These are phyloP conservation scores for Stichodactyla mertensii DNA, from an alignment of 64 coral and sea anemone genomes.

Conservation along the genomic window DNA sequence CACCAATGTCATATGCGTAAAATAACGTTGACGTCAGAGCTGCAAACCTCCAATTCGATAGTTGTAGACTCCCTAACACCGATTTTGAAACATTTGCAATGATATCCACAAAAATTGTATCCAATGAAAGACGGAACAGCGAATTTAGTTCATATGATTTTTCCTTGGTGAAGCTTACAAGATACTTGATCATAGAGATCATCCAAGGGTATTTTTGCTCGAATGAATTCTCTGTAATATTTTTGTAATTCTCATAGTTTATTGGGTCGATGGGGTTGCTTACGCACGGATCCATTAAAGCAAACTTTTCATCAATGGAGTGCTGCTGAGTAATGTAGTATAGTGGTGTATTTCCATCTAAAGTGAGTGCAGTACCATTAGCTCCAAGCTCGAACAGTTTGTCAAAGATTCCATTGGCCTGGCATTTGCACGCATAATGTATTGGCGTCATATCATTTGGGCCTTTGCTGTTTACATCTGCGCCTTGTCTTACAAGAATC, in stretches of 20 bases:
- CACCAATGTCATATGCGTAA: too few relatives aligned
- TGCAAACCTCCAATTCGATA: background rate
- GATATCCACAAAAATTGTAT: background rate
- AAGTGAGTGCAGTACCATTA: constrained; percentile 13
- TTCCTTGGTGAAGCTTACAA: background rate
- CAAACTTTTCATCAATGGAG: background rate
- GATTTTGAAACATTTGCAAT: background rate
- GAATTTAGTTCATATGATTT: background rate
- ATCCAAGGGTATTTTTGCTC: background rate
- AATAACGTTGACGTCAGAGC: too few relatives aligned
- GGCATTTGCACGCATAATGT: constrained; percentile 29
- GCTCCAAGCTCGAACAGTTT: constrained; percentile 35
- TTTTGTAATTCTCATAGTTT: background rate
- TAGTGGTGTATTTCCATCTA: constrained; percentile 38
- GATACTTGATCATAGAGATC: background rate
- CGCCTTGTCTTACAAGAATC: constrained; percentile 1
- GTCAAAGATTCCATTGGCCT: background rate
- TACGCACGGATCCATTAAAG: constrained; percentile 64
- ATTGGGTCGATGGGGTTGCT: constrained; percentile 36
- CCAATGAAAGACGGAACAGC: background rate
- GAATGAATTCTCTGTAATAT: background rate
- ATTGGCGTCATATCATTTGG: constrained; percentile 28
- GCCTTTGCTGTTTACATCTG: constrained; percentile 1
- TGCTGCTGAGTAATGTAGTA: constrained; percentile 43
- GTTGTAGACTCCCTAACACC: background rate